These are phyloP conservation scores for Drosophila pseudoananassae DNA, from an alignment of 1,140 invertebrate species.

Conservation along the genomic window DNA sequence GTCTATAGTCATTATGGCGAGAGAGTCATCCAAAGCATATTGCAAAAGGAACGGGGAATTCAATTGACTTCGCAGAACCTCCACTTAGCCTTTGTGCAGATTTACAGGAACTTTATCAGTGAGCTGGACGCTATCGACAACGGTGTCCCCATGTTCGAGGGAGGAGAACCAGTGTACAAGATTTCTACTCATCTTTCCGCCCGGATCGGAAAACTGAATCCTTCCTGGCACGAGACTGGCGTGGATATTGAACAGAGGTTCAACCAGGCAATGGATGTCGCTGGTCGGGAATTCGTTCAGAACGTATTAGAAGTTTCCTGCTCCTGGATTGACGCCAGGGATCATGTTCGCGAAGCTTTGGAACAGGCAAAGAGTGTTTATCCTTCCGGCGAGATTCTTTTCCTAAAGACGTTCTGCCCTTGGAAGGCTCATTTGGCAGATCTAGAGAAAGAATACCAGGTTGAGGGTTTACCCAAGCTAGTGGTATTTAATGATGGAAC, in stretches of 20 bases:
- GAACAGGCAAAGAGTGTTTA: constrained; percentile 88
- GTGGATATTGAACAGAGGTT: constrained; percentile 87
- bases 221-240: constrained; percentile 92
- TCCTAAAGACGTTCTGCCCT: constrained; percentile 89
- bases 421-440: constrained; percentile 96
- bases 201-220: constrained; percentile 92
- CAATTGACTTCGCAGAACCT: constrained; percentile 85
- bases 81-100: constrained; percentile 89
- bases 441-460: constrained; percentile 90
- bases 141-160: constrained; percentile 90
- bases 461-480: constrained; percentile 90
- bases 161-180: constrained; percentile 91
- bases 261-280: constrained; percentile 91
- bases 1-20: constrained; percentile 96
- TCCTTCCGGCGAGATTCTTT: constrained; percentile 91
- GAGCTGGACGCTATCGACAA: constrained; percentile 99
- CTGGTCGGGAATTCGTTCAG: constrained; percentile 92
- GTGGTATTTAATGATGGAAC: constrained; percentile 89
- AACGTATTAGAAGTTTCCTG: constrained; percentile 88
- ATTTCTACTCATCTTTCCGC: constrained; percentile 92
- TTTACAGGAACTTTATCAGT: constrained; percentile 96
- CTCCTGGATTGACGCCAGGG: constrained; percentile 93
- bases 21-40: constrained; percentile 88
- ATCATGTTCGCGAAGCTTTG: constrained; percentile 90
- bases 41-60: constrained; percentile 82